A percentile compares a stretch with the other conserved stretches of the same genome.
phyloP scores from a whole-genome alignment of 2,888 invertebrate genomes.

The Ichneumon xanthorius region DNA sequence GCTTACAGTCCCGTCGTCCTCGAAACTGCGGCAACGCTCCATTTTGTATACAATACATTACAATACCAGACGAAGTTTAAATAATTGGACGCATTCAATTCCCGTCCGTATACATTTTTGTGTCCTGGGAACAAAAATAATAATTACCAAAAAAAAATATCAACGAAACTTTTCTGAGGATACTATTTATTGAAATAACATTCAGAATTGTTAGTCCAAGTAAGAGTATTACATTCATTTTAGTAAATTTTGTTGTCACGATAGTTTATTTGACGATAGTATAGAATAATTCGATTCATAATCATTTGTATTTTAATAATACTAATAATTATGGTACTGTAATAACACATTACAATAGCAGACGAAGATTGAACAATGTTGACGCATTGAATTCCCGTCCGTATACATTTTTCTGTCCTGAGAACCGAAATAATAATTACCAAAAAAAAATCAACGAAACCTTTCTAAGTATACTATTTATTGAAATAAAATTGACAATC shows the following conservation, averaged over 20 bases:
- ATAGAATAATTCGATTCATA: neutral
- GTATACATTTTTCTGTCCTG: neutral
- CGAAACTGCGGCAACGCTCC: slow-evolving; percentile 15
- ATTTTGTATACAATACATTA: slow-evolving; percentile 21
- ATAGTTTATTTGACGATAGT: no score
- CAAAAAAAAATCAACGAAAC: neutral
- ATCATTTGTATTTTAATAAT: neutral
- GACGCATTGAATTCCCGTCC: neutral
- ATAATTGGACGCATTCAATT: slow-evolving; percentile 13
- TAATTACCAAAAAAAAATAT: neutral
- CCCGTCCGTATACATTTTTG: neutral
- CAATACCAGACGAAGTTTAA: slow-evolving; percentile 2
- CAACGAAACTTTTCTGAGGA: neutral
- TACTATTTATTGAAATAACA: neutral
- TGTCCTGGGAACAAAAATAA: neutral
- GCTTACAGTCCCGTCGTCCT: slow-evolving; percentile 41
- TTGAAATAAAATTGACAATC: neutral
- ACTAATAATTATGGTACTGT: no score
- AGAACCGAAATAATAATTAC: neutral
- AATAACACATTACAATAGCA: neutral
- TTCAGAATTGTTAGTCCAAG: neutral
- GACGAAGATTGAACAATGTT: slow-evolving; percentile 15
- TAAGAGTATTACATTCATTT: no score
- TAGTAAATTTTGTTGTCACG: no score
- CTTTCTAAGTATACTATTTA: neutral